Conservation (phyloP, 2,888 invertebrate genomes). For the Blastobasis adustella region DNA sequence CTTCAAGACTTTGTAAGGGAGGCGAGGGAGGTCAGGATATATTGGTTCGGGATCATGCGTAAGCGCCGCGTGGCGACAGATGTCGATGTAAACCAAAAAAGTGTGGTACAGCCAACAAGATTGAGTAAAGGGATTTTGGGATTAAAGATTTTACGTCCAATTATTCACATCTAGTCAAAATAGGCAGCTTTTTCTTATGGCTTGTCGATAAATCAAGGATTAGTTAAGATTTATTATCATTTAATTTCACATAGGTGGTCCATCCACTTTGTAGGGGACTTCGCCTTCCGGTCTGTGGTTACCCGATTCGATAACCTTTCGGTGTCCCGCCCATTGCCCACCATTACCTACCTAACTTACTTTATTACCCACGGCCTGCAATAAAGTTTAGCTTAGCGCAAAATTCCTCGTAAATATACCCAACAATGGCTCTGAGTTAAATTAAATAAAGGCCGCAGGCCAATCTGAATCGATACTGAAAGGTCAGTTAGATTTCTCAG, state of each 20-base stretch:
- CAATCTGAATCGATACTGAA: too few species aligned
- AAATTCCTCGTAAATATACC: too few species aligned
- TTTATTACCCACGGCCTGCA: neutral
- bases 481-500: too few species aligned
- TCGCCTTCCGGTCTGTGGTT: too few species aligned
- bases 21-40: slow-evolving; percentile 27
- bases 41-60: slow-evolving; percentile 35
- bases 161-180: neutral
- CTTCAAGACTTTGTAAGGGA: slow-evolving; percentile 6
- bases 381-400: too few species aligned
- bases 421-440: too few species aligned
- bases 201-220: neutral
- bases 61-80: slow-evolving; percentile 64
- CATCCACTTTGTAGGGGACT: neutral
- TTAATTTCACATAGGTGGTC: neutral
- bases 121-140: slow-evolving; percentile 1
- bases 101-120: slow-evolving; percentile 37
- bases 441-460: too few species aligned
- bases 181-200: neutral
- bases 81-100: slow-evolving; percentile 65
- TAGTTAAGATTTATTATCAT: neutral
- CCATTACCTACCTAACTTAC: too few species aligned
- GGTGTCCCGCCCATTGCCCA: too few species aligned
- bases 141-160: neutral
- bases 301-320: neutral